phyloP scores from a whole-genome alignment of 2,113 vertebrate species.

The Heptranchias perlo region DNA sequence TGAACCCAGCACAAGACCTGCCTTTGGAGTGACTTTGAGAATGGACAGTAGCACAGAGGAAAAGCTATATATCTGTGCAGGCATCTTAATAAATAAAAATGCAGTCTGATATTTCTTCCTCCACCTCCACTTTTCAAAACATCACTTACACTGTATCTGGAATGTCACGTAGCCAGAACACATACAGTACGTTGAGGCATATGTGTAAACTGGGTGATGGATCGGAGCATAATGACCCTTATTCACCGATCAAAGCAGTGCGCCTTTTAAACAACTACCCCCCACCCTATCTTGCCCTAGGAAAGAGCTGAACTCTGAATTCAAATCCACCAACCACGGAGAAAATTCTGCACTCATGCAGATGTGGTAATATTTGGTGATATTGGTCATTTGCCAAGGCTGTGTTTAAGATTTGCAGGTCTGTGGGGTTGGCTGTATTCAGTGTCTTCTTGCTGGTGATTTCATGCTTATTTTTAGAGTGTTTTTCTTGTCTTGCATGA shows the following conservation, averaged over 20 bases:
- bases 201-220: neutral
- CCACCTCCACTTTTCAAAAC: neutral
- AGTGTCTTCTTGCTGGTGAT: neutral
- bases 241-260: neutral
- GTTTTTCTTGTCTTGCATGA: constrained; percentile 3
- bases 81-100: neutral
- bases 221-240: neutral
- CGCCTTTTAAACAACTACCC: neutral
- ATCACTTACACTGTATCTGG: neutral
- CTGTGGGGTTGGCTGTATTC: neutral
- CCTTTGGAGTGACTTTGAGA: neutral
- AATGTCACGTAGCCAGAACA: neutral
- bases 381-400: neutral
- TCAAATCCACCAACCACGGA: neutral
- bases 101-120: neutral
- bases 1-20: neutral
- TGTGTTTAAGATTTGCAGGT: neutral
- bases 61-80: neutral
- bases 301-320: neutral
- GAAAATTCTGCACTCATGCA: neutral
- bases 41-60: neutral
- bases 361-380: neutral
- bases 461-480: constrained; percentile 26
- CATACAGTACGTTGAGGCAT: neutral
- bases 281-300: neutral